Base-by-base conservation (phyloP, 2,888 invertebrate species). In the Leptinotarsa haldemani region DNA sequence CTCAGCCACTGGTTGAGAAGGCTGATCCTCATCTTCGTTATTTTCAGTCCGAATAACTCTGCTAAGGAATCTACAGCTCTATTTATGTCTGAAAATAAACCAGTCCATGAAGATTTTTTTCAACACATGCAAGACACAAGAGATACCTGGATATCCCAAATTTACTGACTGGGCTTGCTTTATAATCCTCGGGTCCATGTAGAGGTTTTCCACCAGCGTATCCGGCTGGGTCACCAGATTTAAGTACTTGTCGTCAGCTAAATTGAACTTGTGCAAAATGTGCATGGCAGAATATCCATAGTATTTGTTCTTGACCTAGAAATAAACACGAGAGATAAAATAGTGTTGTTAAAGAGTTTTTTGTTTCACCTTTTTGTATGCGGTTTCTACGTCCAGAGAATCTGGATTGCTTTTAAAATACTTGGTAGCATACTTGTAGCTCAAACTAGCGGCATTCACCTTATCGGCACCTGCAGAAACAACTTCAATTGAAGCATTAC, bases 251-350 rank as follows among this genome's bases (percentile, higher is more conserved):
- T 87, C 81, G 16, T 85, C 85, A 1, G 86, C 87, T 61, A 90
- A 83, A 69, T 88, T 86, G 79, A 88, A 83, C 15, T 80, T 84
- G 72, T 89, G 84, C 25, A 90, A 81, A 74, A 90, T 88, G 78
- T 90, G 89, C 65, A 86, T 88, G 0, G 88, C 87, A 1, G 88
- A 87, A 70, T 87, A 87, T 53, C 84, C 85, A 20, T 87, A 83
- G 82, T 89, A 90, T 78, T 89, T 89, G 63, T 85, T 87, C 79
- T 88, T 85, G 20, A 90, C 87, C 88, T 89, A 82, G 69, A 80
- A 80, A 82, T 50, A 76, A 50, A 50, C 50, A 50, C n/a, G 50
- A 50, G 4, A 50, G 7, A 7, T 50, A 15, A 50, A 50, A 50
- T 16, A 4, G 50, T 50, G 2, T 4, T 15, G 12, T 7, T 40